These are phyloP conservation scores for Petrocephalus schoutedeni DNA, from an alignment of 2,797 vertebrate species.

Conservation along the genomic window DNA sequence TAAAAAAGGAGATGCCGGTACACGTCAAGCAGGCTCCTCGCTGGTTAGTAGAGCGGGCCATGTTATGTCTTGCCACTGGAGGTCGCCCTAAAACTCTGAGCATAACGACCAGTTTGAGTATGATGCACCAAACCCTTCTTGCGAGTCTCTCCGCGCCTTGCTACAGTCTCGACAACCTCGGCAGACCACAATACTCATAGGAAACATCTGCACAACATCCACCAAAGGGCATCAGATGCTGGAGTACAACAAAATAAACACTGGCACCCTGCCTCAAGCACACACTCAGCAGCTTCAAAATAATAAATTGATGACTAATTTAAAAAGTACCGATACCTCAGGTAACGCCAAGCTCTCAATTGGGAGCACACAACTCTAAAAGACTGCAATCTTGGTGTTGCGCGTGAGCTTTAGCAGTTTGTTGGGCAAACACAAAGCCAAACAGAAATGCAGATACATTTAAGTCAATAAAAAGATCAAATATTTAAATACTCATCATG, in stretches of 20 bases:
- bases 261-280: background rate
- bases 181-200: background rate
- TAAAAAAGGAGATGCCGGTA: conserved; percentile 32
- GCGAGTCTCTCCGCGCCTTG: background rate
- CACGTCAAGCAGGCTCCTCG: background rate
- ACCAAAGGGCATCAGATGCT: background rate
- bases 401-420: background rate
- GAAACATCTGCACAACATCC: background rate
- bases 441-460: background rate
- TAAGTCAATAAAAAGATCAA: background rate
- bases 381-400: background rate
- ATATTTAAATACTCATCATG: background rate
- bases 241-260: background rate
- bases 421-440: background rate
- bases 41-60: background rate
- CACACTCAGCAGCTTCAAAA: background rate
- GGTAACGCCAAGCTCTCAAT: background rate
- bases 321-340: background rate
- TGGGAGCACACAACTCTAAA: background rate
- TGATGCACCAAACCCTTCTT: background rate
- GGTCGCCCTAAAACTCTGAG: background rate
- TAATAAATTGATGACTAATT: background rate
- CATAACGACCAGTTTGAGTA: background rate
- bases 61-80: background rate
- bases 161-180: background rate